phyloP scores from a whole-genome alignment of 2,797 vertebrate species.

The Brachyrhaphis roseni region DNA sequence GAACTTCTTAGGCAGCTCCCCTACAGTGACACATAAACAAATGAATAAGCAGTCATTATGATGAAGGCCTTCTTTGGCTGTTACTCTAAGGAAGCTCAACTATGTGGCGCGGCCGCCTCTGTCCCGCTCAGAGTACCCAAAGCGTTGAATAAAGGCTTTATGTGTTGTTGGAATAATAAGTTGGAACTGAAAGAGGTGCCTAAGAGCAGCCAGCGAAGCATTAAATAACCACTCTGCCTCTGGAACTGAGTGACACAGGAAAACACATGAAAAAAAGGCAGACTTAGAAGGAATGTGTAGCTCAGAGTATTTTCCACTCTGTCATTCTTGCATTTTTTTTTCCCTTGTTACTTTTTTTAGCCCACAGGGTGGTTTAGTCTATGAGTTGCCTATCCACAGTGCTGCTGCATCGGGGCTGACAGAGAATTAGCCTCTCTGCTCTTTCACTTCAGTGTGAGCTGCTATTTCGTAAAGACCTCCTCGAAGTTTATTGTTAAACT shows the following conservation, averaged over 20 bases:
- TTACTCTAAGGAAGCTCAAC: conserved; percentile 24
- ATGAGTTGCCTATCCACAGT: conserved; percentile 44
- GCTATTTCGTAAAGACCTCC: conserved; percentile 41
- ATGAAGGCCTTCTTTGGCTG: conserved; percentile 44
- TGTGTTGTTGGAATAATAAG: conserved; percentile 9
- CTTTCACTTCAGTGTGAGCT: conserved; percentile 39
- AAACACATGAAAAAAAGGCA: conserved; percentile 26
- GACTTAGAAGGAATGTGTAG: conserved; percentile 41
- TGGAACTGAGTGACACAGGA: conserved; percentile 34
- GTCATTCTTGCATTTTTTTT: conserved; percentile 65
- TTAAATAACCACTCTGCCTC: conserved; percentile 43
- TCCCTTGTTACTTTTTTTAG: conserved; percentile 69
- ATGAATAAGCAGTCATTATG: conserved; percentile 56
- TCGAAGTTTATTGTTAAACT: conserved; percentile 42
- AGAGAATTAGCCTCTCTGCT: conserved; percentile 43
- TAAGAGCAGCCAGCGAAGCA: conserved; percentile 17
- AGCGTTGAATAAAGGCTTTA: conserved; percentile 11
- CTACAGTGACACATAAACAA: conserved; percentile 66
- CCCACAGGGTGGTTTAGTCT: conserved; percentile 37
- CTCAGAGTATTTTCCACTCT: conserved; percentile 63
- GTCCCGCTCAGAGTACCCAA: conserved; percentile 8
- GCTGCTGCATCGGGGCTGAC: conserved; percentile 24
- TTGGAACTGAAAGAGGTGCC: conserved; percentile 5
- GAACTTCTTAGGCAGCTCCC: conserved; percentile 55
- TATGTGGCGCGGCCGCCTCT: conserved; percentile 10